Evolutionary conservation across 1,140 invertebrate genomes (phyloP).

Genomic region (Thaumetopoea pityocampa): DNA sequence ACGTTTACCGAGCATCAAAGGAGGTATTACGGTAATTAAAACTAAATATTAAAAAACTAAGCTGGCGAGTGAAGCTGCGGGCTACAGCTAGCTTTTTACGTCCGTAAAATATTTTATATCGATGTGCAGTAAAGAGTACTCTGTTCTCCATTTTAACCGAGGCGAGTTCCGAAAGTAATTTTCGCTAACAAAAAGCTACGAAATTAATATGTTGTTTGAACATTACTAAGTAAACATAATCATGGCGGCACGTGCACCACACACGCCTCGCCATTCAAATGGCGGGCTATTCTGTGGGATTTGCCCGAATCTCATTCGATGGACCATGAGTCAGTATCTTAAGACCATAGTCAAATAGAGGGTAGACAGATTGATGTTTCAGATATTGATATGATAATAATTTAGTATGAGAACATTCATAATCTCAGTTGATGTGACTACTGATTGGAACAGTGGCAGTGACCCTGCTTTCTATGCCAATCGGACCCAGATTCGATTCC

Average conservation of each 20-base stretch:
- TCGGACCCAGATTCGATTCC: too few relatives aligned
- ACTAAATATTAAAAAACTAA: too few relatives aligned
- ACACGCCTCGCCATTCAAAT: constrained; percentile 50
- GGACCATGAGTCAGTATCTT: constrained; percentile 56
- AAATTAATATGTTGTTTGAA: constrained; percentile 76
- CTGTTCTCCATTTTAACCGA: too few relatives aligned
- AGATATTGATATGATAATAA: constrained; percentile 73
- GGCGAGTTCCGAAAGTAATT: constrained; percentile 64
- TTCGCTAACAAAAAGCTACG: constrained; percentile 52
- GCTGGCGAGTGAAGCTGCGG: too few relatives aligned
- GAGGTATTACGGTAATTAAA: too few relatives aligned
- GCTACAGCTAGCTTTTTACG: too few relatives aligned
- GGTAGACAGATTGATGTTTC: constrained; percentile 65
- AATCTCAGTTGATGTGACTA: constrained; percentile 34
- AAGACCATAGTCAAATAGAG: constrained; percentile 69
- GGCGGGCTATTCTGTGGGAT: constrained; percentile 51
- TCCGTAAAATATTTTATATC: too few relatives aligned
- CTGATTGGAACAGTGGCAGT: too few relatives aligned
- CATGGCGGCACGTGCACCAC: constrained; percentile 54
- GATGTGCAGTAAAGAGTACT: too few relatives aligned
- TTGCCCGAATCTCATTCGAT: constrained; percentile 60
- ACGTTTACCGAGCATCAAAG: too few relatives aligned
- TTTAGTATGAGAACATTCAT: constrained; percentile 69
- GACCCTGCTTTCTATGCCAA: too few relatives aligned
- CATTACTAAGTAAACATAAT: constrained; percentile 70